phyloP scores from a whole-genome alignment of 2,113 vertebrate genomes.

The Paratilapia polleni region DNA sequence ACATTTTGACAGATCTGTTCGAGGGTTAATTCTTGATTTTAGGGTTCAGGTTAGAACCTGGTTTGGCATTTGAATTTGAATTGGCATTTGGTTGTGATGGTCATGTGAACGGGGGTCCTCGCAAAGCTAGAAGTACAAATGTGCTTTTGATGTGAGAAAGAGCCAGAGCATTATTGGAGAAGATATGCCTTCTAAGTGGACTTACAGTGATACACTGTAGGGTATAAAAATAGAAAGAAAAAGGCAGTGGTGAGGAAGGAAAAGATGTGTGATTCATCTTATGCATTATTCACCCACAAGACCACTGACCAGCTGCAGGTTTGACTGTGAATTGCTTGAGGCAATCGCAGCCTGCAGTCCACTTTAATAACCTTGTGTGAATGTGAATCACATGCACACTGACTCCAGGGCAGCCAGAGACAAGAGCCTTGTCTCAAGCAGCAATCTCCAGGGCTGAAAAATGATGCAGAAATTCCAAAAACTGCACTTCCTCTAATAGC shows the following conservation, averaged over 20 bases:
- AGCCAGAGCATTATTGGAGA: neutral
- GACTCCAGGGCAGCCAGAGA: neutral
- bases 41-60: neutral
- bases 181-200: neutral
- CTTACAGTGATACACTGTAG: neutral
- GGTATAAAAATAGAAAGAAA: neutral
- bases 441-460: neutral
- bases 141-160: neutral
- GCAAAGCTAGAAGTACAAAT: neutral
- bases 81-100: neutral
- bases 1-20: neutral
- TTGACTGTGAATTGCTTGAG: slow-evolving; percentile 6
- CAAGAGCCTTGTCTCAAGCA: neutral
- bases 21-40: neutral
- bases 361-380: slow-evolving; percentile 38
- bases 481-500: neutral
- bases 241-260: neutral
- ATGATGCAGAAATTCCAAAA: neutral
- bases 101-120: neutral
- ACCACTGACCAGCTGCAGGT: slow-evolving; percentile 12
- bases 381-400: slow-evolving; percentile 9
- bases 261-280: neutral
- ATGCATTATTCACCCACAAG: slow-evolving; percentile 33
- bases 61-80: neutral
- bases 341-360: slow-evolving; percentile 10